Base-by-base conservation (phyloP, 1,140 invertebrate species). In the Hydropsyche tenuis region DNA sequence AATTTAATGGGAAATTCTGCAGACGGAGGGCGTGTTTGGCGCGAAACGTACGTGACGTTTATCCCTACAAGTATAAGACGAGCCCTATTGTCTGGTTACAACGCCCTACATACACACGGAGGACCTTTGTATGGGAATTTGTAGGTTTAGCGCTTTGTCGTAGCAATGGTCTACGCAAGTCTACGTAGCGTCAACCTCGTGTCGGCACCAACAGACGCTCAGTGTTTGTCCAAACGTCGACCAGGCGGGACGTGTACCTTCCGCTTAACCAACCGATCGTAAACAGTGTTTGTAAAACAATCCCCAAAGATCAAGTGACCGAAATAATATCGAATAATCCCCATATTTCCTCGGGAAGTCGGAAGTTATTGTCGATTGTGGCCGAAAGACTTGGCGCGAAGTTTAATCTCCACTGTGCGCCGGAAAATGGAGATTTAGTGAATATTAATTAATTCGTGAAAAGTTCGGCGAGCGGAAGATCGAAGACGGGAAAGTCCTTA, bases 211-310 rank as follows among this genome's bases (percentile, higher is more conserved):
- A 53, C 30, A 37, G 30, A 37, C 48, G 48, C 20, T 53, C 16
- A 53, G 48, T 53, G 48, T 53, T 53, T 53, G 48, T 53, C 1
- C 48, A 53, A 53, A 53, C 48, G 48, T 53, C 48, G 48, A 53
- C 48, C 48, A 7, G 48, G 48, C 48, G 20, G 48, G 48, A 53
- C 48, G 48, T 16, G 48, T 18, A 2, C 48, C 6, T 9, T 11
- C 18, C n/a, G 1, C 16, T 53, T 20, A 53, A 18, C 1, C 16
- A 18, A 7, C 18, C 48, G 20, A 53, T 20, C 48, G 16, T 48
- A 53, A 53, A 16, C 6, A 14, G 46, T 48, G 46, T 48, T 53
- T 4, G 2, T 12, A 46, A 16, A 46, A 46, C 11, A n/a, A n/a
- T n/a, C n/a, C n/a, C n/a, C 45, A 46, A 12, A 2, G 45, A 4